Conservation (phyloP, 2,797 vertebrate species). For the Poliocrania exsul region DNA sequence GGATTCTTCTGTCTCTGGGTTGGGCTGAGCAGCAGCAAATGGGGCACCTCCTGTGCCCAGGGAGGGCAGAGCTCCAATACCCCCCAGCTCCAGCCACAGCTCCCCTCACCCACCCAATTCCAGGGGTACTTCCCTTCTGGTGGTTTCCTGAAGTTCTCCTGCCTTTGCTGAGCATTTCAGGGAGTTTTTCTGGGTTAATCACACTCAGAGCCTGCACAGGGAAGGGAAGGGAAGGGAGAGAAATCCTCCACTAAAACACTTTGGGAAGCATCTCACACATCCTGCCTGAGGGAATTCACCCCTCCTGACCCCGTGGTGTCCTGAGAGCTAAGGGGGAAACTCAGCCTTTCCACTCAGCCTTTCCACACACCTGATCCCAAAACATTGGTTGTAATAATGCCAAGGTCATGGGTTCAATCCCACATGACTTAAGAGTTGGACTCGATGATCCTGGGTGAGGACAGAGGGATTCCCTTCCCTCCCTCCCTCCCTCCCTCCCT, state of each 20-base stretch:
- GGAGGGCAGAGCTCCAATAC: neutral
- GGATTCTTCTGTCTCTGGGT: neutral
- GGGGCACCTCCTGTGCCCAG: neutral
- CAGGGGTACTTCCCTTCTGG: neutral
- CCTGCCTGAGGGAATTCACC: neutral
- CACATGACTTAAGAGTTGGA: no score
- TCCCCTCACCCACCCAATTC: neutral
- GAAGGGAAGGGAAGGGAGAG: neutral
- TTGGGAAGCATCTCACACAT: neutral
- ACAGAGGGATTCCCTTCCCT: neutral
- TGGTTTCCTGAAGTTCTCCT: neutral
- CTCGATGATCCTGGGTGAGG: neutral
- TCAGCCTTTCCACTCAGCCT: neutral
- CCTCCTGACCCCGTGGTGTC: neutral
- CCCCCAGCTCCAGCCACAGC: neutral
- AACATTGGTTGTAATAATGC: neutral
- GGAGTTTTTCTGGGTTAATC: neutral
- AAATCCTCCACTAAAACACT: neutral
- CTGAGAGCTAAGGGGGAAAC: neutral
- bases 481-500: no score
- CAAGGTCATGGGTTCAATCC: no score
- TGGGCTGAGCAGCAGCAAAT: neutral
- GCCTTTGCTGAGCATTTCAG: neutral
- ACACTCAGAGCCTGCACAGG: neutral
- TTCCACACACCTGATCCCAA: neutral